Conservation (phyloP, 2,888 invertebrate species). For the Caenorhabditis sinica region DNA sequence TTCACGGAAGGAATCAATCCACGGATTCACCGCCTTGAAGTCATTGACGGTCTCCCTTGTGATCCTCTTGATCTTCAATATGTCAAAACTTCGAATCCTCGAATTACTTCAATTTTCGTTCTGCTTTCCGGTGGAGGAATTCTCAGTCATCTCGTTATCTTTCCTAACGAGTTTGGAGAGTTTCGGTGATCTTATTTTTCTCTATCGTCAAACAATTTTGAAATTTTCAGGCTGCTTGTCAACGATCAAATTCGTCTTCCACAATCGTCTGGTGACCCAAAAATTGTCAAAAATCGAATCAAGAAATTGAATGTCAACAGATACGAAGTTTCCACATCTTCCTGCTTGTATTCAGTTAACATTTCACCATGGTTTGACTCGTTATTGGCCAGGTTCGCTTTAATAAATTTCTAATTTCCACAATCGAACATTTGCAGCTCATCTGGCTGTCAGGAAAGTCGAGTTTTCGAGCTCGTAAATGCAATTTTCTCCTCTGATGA, state of each 20-base stretch:
- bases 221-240: slow-evolving; percentile 29
- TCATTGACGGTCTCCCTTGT: slow-evolving; percentile 45
- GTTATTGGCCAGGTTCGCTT: background rate
- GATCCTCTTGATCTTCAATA: slow-evolving; percentile 47
- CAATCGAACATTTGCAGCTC: background rate
- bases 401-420: too few relatives aligned
- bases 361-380: slow-evolving; percentile 49
- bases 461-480: slow-evolving; percentile 32
- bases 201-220: too few relatives aligned
- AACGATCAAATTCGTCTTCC: slow-evolving; percentile 58
- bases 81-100: slow-evolving; percentile 42
- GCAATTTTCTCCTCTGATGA: slow-evolving; percentile 30
- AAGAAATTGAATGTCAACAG: slow-evolving; percentile 35
- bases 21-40: slow-evolving; percentile 47
- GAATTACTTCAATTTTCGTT: slow-evolving; percentile 46
- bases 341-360: slow-evolving; percentile 50
- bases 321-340: slow-evolving; percentile 53
- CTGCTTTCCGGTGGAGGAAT: slow-evolving; percentile 48
- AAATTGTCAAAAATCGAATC: slow-evolving; percentile 42
- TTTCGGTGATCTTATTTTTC: slow-evolving; percentile 27
- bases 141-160: slow-evolving; percentile 45
- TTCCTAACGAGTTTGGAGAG: slow-evolving; percentile 61
- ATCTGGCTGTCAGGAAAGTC: slow-evolving; percentile 16
- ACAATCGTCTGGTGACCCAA: slow-evolving; percentile 40
- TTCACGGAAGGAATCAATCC: slow-evolving; percentile 47